phyloP scores from a whole-genome alignment of 2,888 invertebrate genomes.

The Eustalomyia histrio region DNA sequence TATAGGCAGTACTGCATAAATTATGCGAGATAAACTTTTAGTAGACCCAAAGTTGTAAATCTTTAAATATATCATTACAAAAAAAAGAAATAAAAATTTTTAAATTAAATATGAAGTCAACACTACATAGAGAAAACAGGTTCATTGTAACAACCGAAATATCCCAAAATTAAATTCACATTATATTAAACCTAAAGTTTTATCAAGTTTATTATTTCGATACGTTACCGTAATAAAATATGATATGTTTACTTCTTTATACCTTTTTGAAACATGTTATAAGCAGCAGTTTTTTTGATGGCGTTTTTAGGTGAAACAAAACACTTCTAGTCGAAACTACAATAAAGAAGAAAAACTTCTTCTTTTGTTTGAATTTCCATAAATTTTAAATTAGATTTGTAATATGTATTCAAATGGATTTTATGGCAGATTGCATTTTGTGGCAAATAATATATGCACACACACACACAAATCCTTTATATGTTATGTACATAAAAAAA shows the following conservation, averaged over 20 bases:
- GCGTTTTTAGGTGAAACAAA: conserved; percentile 3
- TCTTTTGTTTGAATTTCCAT: conserved; percentile 63
- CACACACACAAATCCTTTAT: too few relatives aligned
- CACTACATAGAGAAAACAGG: too few relatives aligned
- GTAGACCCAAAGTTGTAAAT: too few relatives aligned
- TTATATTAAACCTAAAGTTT: too few relatives aligned
- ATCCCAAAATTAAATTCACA: too few relatives aligned
- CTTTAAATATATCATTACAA: too few relatives aligned
- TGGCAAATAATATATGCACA: conserved; percentile 1
- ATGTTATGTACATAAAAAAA: not conserved
- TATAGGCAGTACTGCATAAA: too few relatives aligned
- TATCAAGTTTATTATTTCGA: not conserved
- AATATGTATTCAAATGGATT: conserved; percentile 62
- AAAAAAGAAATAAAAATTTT: too few relatives aligned
- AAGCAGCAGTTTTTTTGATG: conserved; percentile 15
- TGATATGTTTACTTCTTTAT: conserved; percentile 15
- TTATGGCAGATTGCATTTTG: conserved; percentile 60
- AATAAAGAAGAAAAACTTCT: conserved; percentile 4
- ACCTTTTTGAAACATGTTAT: conserved; percentile 12
- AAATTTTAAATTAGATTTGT: conserved; percentile 66
- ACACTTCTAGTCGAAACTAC: conserved; percentile 9
- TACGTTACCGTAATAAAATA: not conserved
- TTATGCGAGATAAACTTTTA: too few relatives aligned
- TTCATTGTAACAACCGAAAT: too few relatives aligned
- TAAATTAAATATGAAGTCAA: too few relatives aligned